Evolutionary conservation across 2,888 invertebrate genomes (phyloP), one percentile per base, ranked within the genome.

Genomic region (Ophioninae sp.): DNA sequence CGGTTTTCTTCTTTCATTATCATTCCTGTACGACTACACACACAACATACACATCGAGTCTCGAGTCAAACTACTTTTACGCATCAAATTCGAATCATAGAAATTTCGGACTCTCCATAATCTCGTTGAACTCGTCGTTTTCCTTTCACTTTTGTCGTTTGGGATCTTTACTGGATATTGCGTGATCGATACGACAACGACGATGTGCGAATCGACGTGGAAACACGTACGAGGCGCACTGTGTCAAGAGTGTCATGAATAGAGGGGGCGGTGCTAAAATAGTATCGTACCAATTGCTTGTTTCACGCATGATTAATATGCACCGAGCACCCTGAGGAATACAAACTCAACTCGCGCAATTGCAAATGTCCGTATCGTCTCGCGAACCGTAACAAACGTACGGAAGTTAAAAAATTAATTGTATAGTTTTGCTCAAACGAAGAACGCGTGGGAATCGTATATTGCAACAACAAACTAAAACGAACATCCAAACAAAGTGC

Each of bases 31-130:
- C 89, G 90, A 91, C 91, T 92, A 92, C 91, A 92, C 92, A 92
- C 92, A 92, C 92, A 92, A 92, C 92, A 91, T 92, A 91, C 92
- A 92, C 91, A 91, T 91, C 88, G 88, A 91, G 89, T 91, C 88
- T 89, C 87, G 87, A 89, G 90, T 91, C 88, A 90, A 91, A 91
- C 91, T 92, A 91, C 88, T 82, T 88, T 89, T 91, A 91, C 85
- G 86, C 86, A 89, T 90, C 50, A 81, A 85, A 80, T 82, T 83
- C 78, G 68, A 80, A 69, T 83, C 67, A 81, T 85, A 80, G 70
- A 85, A 85, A 81, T 78, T 69, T 61, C 65, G 62, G 76, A 69
- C 73, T 68, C 80, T 74, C 57, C 23, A 69, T 76, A 64, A 79
- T 68, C 76, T 80, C 44, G 56, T 68, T 82, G 50, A 41, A 75